These are phyloP conservation scores for Sakesphorus luctuosus DNA, from an alignment of 2,113 vertebrate species.

Conservation along the genomic window DNA sequence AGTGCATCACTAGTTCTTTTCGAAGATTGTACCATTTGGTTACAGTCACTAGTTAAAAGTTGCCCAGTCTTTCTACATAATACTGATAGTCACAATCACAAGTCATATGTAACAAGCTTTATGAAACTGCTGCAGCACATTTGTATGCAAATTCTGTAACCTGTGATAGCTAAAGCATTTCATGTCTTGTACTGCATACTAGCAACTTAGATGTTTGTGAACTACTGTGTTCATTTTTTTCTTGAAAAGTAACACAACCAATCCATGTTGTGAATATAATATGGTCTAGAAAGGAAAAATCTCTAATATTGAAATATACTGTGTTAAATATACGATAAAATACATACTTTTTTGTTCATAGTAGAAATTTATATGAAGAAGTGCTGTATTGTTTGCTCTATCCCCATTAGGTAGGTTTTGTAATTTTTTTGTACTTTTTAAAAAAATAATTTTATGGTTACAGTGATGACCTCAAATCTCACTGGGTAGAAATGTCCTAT, in stretches of 20 bases:
- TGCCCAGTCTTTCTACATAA: not conserved
- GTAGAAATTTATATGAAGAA: not conserved
- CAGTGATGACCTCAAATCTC: not conserved
- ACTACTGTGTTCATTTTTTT: not conserved
- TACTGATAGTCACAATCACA: conserved; percentile 1
- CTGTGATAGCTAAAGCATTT: conserved; percentile 20
- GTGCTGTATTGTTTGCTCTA: not conserved
- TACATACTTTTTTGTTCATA: not conserved
- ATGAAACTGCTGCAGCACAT: not conserved
- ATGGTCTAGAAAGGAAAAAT: not conserved
- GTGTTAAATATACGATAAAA: not conserved
- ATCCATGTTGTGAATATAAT: not conserved
- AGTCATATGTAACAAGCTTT: not conserved
- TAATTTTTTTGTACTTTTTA: not conserved
- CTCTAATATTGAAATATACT: not conserved
- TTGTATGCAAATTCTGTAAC: conserved; percentile 17
- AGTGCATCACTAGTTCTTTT: conserved; percentile 1
- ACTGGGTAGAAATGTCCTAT: not conserved
- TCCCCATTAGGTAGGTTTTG: not conserved
- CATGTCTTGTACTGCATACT: not conserved
- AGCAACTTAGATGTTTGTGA: not conserved
- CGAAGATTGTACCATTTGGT: conserved; percentile 32
- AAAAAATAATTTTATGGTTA: not conserved
- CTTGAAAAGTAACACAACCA: not conserved
- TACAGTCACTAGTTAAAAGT: conserved; percentile 27